Percentiles rank a stretch among this genome's conserved stretches.
These are phyloP conservation scores for Xerus rutilus DNA, from an alignment of 2,797 vertebrate genomes.

Conservation along the genomic window DNA sequence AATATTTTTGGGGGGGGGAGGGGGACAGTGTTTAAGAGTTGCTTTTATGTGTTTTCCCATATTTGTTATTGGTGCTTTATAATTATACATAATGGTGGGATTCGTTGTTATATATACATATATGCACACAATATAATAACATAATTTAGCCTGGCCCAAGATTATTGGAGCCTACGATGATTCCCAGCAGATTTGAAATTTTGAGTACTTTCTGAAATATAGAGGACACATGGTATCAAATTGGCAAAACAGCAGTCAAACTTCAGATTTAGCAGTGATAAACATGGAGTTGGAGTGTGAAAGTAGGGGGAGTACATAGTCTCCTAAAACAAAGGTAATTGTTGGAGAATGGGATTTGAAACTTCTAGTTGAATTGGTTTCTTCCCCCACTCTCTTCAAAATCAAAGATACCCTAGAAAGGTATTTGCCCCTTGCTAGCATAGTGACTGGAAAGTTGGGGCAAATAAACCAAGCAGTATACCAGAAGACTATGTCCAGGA, in stretches of 20 bases:
- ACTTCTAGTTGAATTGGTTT: conserved; percentile 13
- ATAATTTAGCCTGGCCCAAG: not conserved
- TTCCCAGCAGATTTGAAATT: conserved; percentile 37
- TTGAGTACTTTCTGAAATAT: conserved; percentile 33
- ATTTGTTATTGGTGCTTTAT: too few relatives aligned
- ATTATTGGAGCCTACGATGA: conserved; percentile 26
- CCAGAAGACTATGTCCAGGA: not conserved
- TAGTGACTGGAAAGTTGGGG: not conserved
- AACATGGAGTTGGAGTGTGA: not conserved
- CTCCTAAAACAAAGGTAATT: conserved; percentile 25
- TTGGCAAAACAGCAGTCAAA: conserved; percentile 37
- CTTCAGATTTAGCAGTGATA: not conserved
- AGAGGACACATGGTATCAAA: not conserved
- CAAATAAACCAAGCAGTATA: not conserved
- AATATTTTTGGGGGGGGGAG: too few relatives aligned
- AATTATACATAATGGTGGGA: too few relatives aligned
- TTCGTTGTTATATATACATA: too few relatives aligned
- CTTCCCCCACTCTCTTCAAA: not conserved
- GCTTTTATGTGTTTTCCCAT: too few relatives aligned
- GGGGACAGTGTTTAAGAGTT: too few relatives aligned
- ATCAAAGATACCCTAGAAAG: not conserved
- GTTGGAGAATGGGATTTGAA: conserved; percentile 53
- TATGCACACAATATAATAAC: too few relatives aligned
- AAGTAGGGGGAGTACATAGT: not conserved
- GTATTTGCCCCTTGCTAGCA: not conserved